phyloP scores from a whole-genome alignment of 2,113 vertebrate genomes.

The Anthoscopus minutus region DNA sequence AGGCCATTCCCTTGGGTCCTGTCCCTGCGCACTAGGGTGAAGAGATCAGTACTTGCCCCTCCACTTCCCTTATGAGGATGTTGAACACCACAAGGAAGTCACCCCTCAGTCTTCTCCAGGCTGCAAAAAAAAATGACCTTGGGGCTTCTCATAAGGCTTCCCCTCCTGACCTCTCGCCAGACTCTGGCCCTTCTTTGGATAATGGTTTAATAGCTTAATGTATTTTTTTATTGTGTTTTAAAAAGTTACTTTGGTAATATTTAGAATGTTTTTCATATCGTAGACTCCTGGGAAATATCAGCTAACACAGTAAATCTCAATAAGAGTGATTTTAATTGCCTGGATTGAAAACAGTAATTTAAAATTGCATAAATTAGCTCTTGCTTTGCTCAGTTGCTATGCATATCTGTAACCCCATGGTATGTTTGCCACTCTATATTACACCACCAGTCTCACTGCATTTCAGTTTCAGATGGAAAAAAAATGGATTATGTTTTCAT shows the following conservation, averaged over 20 bases:
- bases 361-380: not conserved
- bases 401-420: not conserved
- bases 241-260: not conserved
- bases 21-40: rapidly evolving
- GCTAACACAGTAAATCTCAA: not conserved
- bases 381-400: not conserved
- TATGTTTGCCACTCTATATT: not conserved
- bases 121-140: not conserved
- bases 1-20: rapidly evolving
- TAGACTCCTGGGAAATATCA: not conserved
- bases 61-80: not conserved
- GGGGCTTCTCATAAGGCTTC: not conserved
- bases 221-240: not conserved
- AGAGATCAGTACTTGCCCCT: rapidly evolving
- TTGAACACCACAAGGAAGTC: not conserved
- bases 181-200: not conserved
- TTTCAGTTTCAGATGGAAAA: not conserved
- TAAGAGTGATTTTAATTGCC: not conserved
- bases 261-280: not conserved
- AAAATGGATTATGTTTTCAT: not conserved
- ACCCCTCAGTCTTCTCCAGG: not conserved
- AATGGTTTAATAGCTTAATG: not conserved
- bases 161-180: not conserved
- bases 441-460: not conserved
- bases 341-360: not conserved